phyloP scores from a whole-genome alignment of 2,888 invertebrate genomes.

The Ctena decussata region DNA sequence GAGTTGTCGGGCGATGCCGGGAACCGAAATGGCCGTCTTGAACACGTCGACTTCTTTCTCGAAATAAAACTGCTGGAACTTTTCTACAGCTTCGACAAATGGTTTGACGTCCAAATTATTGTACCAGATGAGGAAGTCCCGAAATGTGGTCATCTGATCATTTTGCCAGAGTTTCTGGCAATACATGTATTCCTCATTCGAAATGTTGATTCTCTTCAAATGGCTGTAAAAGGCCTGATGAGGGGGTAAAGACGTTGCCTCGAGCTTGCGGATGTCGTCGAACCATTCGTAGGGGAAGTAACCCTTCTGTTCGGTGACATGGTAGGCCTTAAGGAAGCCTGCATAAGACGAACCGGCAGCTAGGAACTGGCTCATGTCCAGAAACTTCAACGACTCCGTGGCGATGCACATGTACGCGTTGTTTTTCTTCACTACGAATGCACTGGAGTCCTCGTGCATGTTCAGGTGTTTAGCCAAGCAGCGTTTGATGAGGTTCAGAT shows the following conservation, averaged over 20 bases:
- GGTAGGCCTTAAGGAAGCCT: constrained; percentile 52
- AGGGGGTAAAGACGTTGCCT: constrained; percentile 18
- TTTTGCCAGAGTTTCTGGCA: too few relatives aligned
- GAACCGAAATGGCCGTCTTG: too few relatives aligned
- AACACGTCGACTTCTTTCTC: constrained; percentile 63
- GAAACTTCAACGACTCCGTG: constrained; percentile 35
- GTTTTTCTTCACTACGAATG: constrained; percentile 38
- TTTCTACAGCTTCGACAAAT: constrained; percentile 58
- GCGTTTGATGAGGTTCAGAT: constrained; percentile 41
- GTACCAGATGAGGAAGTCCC: constrained; percentile 66
- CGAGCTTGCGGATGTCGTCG: constrained; percentile 27
- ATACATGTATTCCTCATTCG: constrained; percentile 12
- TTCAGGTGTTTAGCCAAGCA: constrained; percentile 18
- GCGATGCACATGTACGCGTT: constrained; percentile 37
- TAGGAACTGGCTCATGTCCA: constrained; percentile 53
- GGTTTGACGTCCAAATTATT: constrained; percentile 63
- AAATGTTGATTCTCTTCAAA: constrained; percentile 18
- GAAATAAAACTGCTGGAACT: constrained; percentile 53
- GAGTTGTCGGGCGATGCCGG: too few relatives aligned
- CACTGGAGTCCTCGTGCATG: constrained; percentile 3
- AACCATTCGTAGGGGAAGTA: constrained; percentile 37
- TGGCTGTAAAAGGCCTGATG: constrained; percentile 26
- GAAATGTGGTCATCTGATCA: too few relatives aligned
- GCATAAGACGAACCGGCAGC: constrained; percentile 45
- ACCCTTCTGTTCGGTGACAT: constrained; percentile 43